phyloP scores from a whole-genome alignment of 2,888 invertebrate genomes.

The Ctenicera cuprea region DNA sequence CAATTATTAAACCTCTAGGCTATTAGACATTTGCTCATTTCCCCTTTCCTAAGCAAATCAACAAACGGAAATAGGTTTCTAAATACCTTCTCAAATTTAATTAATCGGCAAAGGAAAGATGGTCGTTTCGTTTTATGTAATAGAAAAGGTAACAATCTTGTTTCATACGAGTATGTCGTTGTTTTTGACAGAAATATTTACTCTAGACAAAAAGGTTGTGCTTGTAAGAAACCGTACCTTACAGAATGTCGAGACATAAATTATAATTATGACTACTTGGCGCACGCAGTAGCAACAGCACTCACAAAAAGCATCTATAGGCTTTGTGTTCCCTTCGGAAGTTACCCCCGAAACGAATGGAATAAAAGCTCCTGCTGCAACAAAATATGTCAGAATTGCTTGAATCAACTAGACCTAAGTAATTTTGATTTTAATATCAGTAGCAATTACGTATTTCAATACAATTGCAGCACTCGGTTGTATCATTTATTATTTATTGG shows the following conservation, averaged over 20 bases:
- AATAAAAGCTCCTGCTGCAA: constrained; percentile 1
- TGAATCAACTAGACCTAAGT: too few species aligned
- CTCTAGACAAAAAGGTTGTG: constrained; percentile 15
- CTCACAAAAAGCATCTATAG: constrained; percentile 14
- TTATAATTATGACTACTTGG: constrained; percentile 25
- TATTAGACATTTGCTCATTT: background rate
- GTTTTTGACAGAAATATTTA: constrained; percentile 20
- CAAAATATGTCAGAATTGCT: too few species aligned
- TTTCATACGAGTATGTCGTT: background rate
- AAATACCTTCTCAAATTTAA: background rate
- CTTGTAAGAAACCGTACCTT: constrained; percentile 14
- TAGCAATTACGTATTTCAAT: too few species aligned
- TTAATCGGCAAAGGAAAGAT: background rate
- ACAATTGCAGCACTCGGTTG: too few species aligned
- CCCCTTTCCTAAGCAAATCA: constrained; percentile 5
- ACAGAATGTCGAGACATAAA: constrained; percentile 16
- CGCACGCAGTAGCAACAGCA: constrained; percentile 8
- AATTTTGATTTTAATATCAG: too few species aligned
- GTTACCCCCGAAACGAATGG: background rate
- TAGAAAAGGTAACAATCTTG: background rate
- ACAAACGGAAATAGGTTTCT: constrained; percentile 4
- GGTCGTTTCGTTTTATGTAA: too few species aligned
- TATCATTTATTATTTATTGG: too few species aligned
- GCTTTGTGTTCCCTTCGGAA: background rate
- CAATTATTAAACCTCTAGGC: background rate